These are phyloP conservation scores for Lates japonicus DNA, from an alignment of 2,797 vertebrate genomes.

Conservation along the genomic window DNA sequence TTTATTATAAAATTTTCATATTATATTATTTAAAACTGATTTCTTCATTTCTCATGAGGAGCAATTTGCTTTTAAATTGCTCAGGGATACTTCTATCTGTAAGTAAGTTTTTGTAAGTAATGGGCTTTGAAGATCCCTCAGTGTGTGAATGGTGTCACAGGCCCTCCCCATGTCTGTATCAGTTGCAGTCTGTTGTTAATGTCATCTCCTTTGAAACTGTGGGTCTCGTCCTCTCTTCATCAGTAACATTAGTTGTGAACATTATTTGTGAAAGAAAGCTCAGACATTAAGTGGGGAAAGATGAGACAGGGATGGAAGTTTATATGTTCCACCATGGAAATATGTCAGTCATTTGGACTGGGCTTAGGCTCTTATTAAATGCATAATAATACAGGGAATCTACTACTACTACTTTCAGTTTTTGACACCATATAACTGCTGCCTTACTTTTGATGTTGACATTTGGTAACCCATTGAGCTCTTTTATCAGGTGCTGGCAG, in stretches of 20 bases:
- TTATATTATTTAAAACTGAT: too few species aligned
- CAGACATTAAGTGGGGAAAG: neutral
- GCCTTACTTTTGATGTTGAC: constrained; percentile 42
- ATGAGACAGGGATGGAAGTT: neutral
- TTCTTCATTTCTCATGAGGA: too few species aligned
- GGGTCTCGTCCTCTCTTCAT: neutral
- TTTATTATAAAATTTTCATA: too few species aligned
- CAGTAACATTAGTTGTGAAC: neutral
- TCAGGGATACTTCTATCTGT: too few species aligned
- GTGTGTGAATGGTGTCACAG: neutral
- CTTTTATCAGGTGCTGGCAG: constrained; percentile 71
- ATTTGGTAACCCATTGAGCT: constrained; percentile 38
- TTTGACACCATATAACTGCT: constrained; percentile 26
- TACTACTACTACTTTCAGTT: constrained; percentile 7
- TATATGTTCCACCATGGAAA: neutral
- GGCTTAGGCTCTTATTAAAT: constrained; percentile 9
- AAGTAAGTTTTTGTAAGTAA: neutral
- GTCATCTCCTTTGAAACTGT: neutral
- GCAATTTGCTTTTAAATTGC: too few species aligned
- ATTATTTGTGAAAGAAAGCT: neutral
- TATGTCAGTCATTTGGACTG: constrained; percentile 10
- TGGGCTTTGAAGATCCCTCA: neutral
- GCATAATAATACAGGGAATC: neutral
- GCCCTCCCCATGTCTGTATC: neutral
- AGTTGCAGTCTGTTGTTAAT: neutral